Evolutionary conservation across 2,797 vertebrate species (phyloP).

Genomic region (Erithacus rubecula): DNA sequence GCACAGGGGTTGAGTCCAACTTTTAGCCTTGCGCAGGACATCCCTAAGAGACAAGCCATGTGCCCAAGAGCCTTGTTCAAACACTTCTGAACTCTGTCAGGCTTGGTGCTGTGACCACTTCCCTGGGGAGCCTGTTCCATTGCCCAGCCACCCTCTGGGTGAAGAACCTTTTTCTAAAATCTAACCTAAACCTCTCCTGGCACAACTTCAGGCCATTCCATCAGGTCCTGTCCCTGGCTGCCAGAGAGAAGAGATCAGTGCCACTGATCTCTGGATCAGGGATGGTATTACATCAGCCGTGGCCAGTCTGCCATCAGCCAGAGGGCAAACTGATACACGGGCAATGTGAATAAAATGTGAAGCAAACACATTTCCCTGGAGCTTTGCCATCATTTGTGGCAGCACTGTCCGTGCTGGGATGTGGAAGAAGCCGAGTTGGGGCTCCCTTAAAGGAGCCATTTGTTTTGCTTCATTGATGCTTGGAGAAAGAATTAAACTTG

Average conservation of each 20-base stretch:
- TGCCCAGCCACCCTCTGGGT: rapidly evolving
- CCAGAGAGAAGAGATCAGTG: neutral
- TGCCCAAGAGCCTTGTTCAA: neutral
- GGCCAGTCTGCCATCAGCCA: rapidly evolving
- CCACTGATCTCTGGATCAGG: neutral
- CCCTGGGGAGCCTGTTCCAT: neutral
- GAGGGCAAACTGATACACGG: no score
- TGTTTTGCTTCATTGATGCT: neutral
- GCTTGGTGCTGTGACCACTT: rapidly evolving
- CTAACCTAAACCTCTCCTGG: neutral
- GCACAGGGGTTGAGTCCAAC: neutral
- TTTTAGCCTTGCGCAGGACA: neutral
- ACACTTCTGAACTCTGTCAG: neutral
- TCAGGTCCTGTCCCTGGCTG: neutral
- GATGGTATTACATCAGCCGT: neutral
- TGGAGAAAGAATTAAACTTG: rapidly evolving
- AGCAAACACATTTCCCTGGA: neutral
- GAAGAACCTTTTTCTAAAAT: neutral
- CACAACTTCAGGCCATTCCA: neutral
- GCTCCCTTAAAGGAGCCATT: neutral
- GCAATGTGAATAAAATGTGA: rapidly evolving
- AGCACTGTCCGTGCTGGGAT: neutral
- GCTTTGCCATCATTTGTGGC: neutral
- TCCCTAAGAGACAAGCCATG: neutral
- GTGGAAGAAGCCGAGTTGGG: neutral